Evolutionary conservation across 1,140 invertebrate species (phyloP), one percentile per base, ranked within the genome.

Genomic region (Dinoponera quadriceps): DNA sequence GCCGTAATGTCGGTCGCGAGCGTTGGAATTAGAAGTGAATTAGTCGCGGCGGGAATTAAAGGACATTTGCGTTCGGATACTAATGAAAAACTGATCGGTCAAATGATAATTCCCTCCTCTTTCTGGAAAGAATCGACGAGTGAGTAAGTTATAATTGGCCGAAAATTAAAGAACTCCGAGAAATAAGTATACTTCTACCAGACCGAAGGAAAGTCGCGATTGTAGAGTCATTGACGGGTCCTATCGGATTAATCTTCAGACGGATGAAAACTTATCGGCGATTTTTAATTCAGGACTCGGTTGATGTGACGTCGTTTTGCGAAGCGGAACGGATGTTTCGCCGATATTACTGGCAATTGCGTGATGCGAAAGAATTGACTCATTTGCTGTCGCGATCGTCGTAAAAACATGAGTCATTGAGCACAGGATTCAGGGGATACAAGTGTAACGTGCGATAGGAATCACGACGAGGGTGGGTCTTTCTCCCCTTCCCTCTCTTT

Each of bases 401-500:
- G 59, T 72, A 57, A 68, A 87, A 85, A 87, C 82, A 87, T 86
- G 63, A 55, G 27, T 51, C 33, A 60, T 49, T 68, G 62, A 68
- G 29, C 59, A 55, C 72, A 13, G 49, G 72, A 71, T 86, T 55
- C 60, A 71, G 9, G 59, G 49, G 55, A 16, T 74, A 68, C 68
- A 55, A 74, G 20, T 25, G 62, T 74, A 68, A 73, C 38, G 29
- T 48, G 65, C 51, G 60, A 22, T 48, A 44, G 38, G 63, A n/a
- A 66, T 65, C 49, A 20, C 18, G 14, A 20, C 18, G 14, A 82
- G 72, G 62, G 75, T 71, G 51, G 29, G 62, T 69, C 60, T 63
- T 55, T 44, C 38, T 44, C 38, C 9, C 7, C 11, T 9, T 44
- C 38, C 11, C 7, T 44, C 38, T 44, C 38, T 44, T 9, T 44